Evolutionary conservation across 92 coral and sea anemone species (phyloP), one percentile per base, ranked within the genome.

Genomic region (Zoanthus gigantus): DNA sequence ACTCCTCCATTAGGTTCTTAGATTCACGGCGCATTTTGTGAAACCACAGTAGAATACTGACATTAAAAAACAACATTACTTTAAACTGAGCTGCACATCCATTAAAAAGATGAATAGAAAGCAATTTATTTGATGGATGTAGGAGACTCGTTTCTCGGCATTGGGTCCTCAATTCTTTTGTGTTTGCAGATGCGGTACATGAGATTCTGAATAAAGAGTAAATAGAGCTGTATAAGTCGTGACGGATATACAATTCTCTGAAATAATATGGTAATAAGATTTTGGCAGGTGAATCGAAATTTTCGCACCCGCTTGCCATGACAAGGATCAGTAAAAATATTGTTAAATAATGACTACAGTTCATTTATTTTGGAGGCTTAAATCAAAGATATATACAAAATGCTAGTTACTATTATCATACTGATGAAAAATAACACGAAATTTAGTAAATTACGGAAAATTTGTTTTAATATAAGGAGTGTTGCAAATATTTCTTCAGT

Each of bases 121-220:
- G 75, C 85, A 81, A 81, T 81, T 81, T 81, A 31, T 18, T 65
- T 66, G 65, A 81, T 81, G 85, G 74, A 81, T 66, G 60, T 81
- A 75, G 4, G 69, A 30, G 75, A 48, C 74, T 80, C 74, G n/a
- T 48, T 34, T 46, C 74, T 81, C 44, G 74, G 85, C 85, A 44
- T 50, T 66, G 60, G 74, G 46, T 81, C 23, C 60, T 81, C 85
- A 12, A 29, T 47, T 47, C 85, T 81, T 65, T 81, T 81, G 85
- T 81, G 56, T 81, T 81, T 81, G 85, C 66, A 67, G 76, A 81
- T 65, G 85, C 71, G 85, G 85, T 81, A 81, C 85, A 71, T 32
- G 75, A 56, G 65, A 71, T 81, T 45, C 63, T 81, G 85, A 81
- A 81, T 81, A 81, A 53, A 81, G 66, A 23, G 85, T 57, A 81